phyloP scores from a whole-genome alignment of 2,888 invertebrate species.

The Mythimna loreyi region DNA sequence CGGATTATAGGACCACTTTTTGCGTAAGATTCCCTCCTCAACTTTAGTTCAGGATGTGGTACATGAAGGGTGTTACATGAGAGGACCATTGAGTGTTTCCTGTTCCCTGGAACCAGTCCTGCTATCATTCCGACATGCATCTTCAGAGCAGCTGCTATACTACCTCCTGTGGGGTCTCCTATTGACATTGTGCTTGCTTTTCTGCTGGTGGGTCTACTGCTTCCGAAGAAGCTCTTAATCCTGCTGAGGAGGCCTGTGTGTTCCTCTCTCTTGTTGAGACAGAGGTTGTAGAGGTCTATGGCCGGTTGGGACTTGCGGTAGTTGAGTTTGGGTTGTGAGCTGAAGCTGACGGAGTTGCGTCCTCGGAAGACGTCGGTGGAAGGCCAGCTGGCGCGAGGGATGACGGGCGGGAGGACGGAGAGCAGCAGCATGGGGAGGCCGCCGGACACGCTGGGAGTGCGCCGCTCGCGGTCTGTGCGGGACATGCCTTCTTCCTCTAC shows the following conservation, averaged over 20 bases:
- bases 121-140: conserved; percentile 94
- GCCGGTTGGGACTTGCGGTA: conserved; percentile 90
- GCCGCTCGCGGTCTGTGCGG: conserved; percentile 67
- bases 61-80: conserved; percentile 92
- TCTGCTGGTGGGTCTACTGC: conserved; percentile 92
- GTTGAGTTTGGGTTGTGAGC: conserved; percentile 92
- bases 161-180: conserved; percentile 90
- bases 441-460: conserved; percentile 93
- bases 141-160: conserved; percentile 93
- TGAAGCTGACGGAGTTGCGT: conserved; percentile 92
- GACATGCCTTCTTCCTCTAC: conserved; percentile 83
- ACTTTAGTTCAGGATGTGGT: conserved; percentile 82
- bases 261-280: conserved; percentile 90
- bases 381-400: conserved; percentile 95
- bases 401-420: conserved; percentile 94
- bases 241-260: conserved; percentile 90
- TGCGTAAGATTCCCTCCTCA: conserved; percentile 89
- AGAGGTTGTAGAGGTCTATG: conserved; percentile 91
- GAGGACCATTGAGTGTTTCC: conserved; percentile 90
- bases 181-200: conserved; percentile 93
- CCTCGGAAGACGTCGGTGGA: conserved; percentile 92
- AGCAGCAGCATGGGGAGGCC: conserved; percentile 93
- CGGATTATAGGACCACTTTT: conserved; percentile 92
- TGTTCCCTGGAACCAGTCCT: conserved; percentile 92
- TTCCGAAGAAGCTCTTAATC: conserved; percentile 92